These are phyloP conservation scores for Todus mexicanus DNA, from an alignment of 2,797 vertebrate species.

Conservation along the genomic window DNA sequence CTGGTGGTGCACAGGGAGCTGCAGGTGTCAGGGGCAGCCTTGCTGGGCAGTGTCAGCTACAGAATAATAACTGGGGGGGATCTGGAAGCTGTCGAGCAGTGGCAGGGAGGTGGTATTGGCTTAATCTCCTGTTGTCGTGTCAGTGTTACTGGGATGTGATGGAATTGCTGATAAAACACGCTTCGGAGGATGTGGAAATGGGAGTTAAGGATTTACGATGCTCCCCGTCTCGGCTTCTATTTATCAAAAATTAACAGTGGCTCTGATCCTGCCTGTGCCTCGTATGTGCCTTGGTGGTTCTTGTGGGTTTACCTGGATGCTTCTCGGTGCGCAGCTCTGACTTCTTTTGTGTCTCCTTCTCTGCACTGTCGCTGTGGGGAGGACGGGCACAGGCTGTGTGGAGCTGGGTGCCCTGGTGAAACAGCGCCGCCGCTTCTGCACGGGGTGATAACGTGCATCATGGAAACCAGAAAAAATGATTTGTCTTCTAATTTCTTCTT, in stretches of 20 bases:
- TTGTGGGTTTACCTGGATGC: accelerated
- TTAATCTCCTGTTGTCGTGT: background rate
- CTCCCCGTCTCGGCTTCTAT: background rate
- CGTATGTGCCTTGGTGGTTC: background rate
- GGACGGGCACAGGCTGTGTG: accelerated
- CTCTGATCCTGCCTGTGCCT: background rate
- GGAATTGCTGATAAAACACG: background rate
- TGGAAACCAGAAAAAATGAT: background rate
- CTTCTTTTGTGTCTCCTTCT: background rate
- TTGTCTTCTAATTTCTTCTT: background rate
- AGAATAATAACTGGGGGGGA: background rate
- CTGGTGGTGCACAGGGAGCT: accelerated
- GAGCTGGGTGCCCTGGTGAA: background rate
- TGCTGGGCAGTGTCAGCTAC: background rate
- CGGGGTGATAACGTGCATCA: background rate
- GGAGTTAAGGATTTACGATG: accelerated
- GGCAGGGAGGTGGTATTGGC: background rate
- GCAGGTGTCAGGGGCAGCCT: background rate
- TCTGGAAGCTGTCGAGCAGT: background rate
- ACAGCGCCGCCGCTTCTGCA: background rate
- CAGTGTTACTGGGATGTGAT: background rate
- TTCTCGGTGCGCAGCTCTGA: background rate
- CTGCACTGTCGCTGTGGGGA: background rate
- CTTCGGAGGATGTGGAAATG: background rate
- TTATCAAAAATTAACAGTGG: background rate